phyloP scores from a whole-genome alignment of 2,113 vertebrate species.

The Chiloscyllium plagiosum region DNA sequence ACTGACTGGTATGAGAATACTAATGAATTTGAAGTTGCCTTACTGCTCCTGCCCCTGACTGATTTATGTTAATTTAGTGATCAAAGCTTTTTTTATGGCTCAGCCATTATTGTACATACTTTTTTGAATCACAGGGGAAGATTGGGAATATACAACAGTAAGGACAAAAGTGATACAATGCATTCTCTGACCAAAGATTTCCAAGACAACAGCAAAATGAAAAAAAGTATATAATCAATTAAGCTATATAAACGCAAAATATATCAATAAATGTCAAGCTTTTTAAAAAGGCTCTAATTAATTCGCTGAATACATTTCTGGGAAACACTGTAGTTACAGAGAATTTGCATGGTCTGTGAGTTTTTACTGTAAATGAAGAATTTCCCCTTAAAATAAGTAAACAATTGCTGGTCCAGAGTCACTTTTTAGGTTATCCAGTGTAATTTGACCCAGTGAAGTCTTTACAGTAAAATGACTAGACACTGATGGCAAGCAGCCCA shows the following conservation, averaged over 20 bases:
- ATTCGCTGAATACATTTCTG: background rate
- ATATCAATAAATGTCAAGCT: background rate
- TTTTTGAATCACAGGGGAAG: background rate
- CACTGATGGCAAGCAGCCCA: constrained; percentile 53
- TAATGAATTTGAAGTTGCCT: background rate
- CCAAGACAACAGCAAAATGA: background rate
- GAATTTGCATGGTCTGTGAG: background rate
- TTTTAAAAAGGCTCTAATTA: background rate
- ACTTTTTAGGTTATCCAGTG: background rate
- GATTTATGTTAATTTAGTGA: background rate
- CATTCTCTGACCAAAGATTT: background rate
- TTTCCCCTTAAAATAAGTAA: background rate
- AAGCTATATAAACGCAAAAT: background rate
- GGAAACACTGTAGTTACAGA: background rate
- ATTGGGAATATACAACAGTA: background rate
- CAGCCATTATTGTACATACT: background rate
- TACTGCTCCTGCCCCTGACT: background rate
- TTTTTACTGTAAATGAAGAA: background rate
- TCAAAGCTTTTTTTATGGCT: background rate
- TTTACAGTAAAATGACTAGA: constrained; percentile 48
- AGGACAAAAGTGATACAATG: background rate
- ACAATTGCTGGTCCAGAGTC: background rate
- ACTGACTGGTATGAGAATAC: background rate
- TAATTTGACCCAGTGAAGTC: background rate
- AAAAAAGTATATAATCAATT: background rate